A percentile compares a stretch with the other conserved stretches of the same genome.
Conservation (phyloP, 53 echinoderm and acorn worm genomes). For the Paelopatides confundens region DNA sequence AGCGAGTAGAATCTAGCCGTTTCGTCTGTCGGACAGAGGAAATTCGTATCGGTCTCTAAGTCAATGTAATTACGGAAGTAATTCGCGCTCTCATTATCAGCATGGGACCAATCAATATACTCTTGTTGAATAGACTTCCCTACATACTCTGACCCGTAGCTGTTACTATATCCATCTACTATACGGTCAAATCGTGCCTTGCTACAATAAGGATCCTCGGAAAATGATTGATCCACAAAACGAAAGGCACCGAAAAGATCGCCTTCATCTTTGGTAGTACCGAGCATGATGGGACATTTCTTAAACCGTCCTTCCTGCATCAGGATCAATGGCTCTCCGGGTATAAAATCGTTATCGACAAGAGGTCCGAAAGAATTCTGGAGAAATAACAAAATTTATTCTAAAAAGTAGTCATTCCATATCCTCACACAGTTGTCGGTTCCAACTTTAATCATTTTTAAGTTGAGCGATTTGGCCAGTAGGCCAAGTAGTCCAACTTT, state of each 20-base stretch:
- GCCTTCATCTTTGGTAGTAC: constrained; percentile 68
- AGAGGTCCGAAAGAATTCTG: constrained; percentile 57
- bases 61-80: constrained; percentile 73
- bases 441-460: too few relatives aligned
- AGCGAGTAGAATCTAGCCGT: constrained; percentile 66
- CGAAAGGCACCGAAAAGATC: constrained; percentile 56
- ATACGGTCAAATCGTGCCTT: constrained; percentile 49
- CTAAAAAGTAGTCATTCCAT: too few relatives aligned
- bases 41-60: constrained; percentile 71
- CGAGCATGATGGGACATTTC: constrained; percentile 68
- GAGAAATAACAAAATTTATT: too few relatives aligned
- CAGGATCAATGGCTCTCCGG: constrained; percentile 45
- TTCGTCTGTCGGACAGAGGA: constrained; percentile 64
- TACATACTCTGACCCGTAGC: constrained; percentile 59
- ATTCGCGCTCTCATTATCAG: constrained; percentile 71
- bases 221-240: constrained; percentile 20
- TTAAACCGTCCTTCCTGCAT: constrained; percentile 59
- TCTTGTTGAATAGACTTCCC: constrained; percentile 62
- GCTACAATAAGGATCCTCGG: constrained; percentile 53
- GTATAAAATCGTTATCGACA: constrained; percentile 61
- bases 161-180: constrained; percentile 40
- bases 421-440: too few relatives aligned
- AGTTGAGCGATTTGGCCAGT: too few relatives aligned
- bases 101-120: constrained; percentile 76
- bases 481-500: too few relatives aligned